A percentile compares a stretch with the other conserved stretches of the same genome.
Evolutionary conservation across 2,113 vertebrate species (phyloP).

Genomic region (Dolichotis patagonum): DNA sequence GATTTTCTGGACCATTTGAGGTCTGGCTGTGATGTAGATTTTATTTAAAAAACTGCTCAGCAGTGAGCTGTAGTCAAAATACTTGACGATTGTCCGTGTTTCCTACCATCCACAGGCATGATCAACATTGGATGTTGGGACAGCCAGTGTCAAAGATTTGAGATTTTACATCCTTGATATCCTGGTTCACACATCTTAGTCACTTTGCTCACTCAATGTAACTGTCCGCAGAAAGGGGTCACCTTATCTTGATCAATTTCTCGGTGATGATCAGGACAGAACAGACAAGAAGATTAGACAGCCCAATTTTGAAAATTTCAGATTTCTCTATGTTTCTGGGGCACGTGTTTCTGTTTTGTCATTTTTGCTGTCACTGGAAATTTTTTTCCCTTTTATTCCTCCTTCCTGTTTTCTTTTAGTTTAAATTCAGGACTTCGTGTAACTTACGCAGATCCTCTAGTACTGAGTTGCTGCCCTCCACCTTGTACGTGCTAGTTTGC

Average conservation of each 20-base stretch:
- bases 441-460: not conserved
- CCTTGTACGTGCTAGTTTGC: slow-evolving; percentile 4
- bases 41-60: not conserved
- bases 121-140: not conserved
- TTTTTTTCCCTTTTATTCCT: not conserved
- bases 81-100: slow-evolving; percentile 2
- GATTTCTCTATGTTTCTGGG: not conserved
- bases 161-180: not conserved
- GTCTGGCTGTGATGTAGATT: not conserved
- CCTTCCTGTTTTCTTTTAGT: not conserved
- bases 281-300: not conserved
- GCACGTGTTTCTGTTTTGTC: not conserved
- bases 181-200: not conserved
- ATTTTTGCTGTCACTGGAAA: not conserved
- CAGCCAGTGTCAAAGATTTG: not conserved
- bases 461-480: not conserved
- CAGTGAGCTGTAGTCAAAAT: slow-evolving; percentile 16
- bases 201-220: not conserved
- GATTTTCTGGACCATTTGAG: slow-evolving; percentile 19
- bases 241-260: slow-evolving; percentile 32
- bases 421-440: not conserved
- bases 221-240: not conserved
- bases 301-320: slow-evolving; percentile 33
- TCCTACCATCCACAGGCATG: not conserved
- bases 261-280: not conserved